Conservation (phyloP, 2,113 vertebrate species). For the Ahaetulla prasina region DNA sequence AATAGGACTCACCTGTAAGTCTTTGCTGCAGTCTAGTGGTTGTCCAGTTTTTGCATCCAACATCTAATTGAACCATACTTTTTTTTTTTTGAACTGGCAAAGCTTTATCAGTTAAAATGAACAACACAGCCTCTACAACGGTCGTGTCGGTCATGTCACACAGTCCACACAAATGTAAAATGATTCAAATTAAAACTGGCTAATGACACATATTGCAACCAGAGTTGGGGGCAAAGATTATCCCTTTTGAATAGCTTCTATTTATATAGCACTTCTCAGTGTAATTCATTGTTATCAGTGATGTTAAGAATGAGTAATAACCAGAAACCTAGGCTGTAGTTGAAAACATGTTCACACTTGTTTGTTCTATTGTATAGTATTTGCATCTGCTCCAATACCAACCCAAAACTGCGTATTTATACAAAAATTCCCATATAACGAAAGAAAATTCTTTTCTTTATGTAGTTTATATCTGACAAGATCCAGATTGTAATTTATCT, state of each 20-base stretch:
- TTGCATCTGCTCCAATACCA: slow-evolving; percentile 24
- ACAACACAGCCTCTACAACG: background rate
- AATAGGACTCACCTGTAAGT: background rate
- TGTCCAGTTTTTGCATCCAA: background rate
- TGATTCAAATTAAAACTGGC: background rate
- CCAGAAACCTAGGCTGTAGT: background rate
- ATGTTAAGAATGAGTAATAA: slow-evolving; percentile 19
- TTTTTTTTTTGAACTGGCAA: background rate
- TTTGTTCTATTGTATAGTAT: background rate
- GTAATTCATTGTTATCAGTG: slow-evolving; percentile 6
- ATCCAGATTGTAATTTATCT: slow-evolving; percentile 58
- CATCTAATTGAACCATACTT: background rate
- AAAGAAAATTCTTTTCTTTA: slow-evolving; percentile 60
- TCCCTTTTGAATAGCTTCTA: background rate
- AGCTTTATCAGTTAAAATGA: background rate
- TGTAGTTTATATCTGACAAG: slow-evolving; percentile 53
- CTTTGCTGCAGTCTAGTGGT: background rate
- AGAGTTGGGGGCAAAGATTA: background rate
- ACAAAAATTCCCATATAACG: slow-evolving; percentile 21
- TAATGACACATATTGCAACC: background rate
- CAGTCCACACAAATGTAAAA: background rate
- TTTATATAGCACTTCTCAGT: background rate
- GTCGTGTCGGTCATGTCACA: background rate
- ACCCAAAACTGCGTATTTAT: background rate
- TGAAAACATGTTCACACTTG: slow-evolving; percentile 14